Base-by-base conservation (phyloP, 2,797 vertebrate genomes). In the Schizopygopsis pylzovi region DNA sequence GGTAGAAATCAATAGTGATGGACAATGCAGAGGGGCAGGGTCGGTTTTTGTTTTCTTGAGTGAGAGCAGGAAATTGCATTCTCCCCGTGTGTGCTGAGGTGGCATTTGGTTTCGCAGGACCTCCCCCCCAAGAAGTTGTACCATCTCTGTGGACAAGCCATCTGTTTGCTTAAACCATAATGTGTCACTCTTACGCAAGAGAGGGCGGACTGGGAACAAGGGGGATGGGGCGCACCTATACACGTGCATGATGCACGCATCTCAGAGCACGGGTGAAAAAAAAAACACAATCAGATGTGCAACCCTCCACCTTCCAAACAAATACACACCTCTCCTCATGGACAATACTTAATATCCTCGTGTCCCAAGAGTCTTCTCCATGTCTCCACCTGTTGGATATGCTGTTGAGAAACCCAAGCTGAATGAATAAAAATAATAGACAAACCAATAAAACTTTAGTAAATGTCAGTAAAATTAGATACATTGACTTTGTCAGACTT, bases 141-240 rank as follows among this genome's bases (percentile, higher is more conserved):
- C 91, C 92, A 93, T 95, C 88, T 91, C 92, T 93, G 92, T 83
- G 93, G 93, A 95, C 93, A 94, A 93, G 93, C 95, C 95, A 96
- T 96, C 94, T 95, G 95, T 95, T 95, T 93, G 92, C 91, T 92
- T 93, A 92, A 94, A 91, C 92, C 92, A 91, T 92, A 89, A 92
- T 93, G 94, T 94, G 94, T 93, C 94, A 92, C 92, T 93, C 92
- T 93, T 92, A 91, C 90, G 89, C 54, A 71, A 72, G 80, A 72
- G 80, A 83, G 76, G 79, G 68, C 2, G 82, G 85, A 80, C 73
- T 22, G 65, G 84, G 72, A 71, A 89, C 85, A 82, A 89, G 79
- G 77, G 47, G 82, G 75, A 76, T 85, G 85, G 79, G 75, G 18
- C 79, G 82, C 86, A 88, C 86, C 85, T 84, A 82, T 73, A 87